phyloP scores from a whole-genome alignment of 2,888 invertebrate genomes.

The Endomychus coccineus region DNA sequence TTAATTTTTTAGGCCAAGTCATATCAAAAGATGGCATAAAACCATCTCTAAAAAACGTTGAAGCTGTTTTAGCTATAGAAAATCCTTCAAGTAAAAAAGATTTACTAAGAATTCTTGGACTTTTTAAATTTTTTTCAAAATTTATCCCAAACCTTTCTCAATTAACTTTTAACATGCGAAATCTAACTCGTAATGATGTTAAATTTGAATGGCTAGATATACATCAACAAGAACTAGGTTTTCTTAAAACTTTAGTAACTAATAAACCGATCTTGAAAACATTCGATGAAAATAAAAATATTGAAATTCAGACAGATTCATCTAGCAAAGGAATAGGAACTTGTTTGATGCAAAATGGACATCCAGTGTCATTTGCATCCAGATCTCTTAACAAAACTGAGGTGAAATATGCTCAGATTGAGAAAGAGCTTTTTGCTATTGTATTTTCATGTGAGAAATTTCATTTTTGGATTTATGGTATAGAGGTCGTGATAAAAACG shows the following conservation, averaged over 20 bases:
- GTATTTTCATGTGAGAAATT: conserved; percentile 28
- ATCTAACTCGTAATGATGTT: conserved; percentile 17
- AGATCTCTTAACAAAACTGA: conserved; percentile 16
- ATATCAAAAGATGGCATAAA: conserved; percentile 15
- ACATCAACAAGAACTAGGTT: conserved; percentile 12
- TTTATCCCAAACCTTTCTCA: conserved; percentile 21
- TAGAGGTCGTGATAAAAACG: conserved; percentile 20
- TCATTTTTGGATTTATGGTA: conserved; percentile 30
- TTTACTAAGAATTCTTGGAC: conserved; percentile 18
- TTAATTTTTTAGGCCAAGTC: conserved; percentile 16
- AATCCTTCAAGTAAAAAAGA: conserved; percentile 20
- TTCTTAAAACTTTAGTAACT: conserved; percentile 13
- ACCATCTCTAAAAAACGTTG: conserved; percentile 15
- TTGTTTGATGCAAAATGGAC: conserved; percentile 18
- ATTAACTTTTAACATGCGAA: conserved; percentile 17
- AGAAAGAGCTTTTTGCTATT: conserved; percentile 33
- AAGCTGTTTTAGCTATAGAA: conserved; percentile 16
- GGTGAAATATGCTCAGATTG: conserved; percentile 31
- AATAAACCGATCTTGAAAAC: conserved; percentile 16
- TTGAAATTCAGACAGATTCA: conserved; percentile 20
- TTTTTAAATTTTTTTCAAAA: conserved; percentile 19
- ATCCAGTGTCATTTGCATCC: conserved; percentile 19
- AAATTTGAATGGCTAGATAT: conserved; percentile 16
- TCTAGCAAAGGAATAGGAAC: conserved; percentile 17
- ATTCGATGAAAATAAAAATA: conserved; percentile 17